A percentile compares a stretch with the other conserved stretches of the same genome.
These are phyloP conservation scores for Adrianichthys oophorus DNA, from an alignment of 2,797 vertebrate genomes.

Conservation along the genomic window DNA sequence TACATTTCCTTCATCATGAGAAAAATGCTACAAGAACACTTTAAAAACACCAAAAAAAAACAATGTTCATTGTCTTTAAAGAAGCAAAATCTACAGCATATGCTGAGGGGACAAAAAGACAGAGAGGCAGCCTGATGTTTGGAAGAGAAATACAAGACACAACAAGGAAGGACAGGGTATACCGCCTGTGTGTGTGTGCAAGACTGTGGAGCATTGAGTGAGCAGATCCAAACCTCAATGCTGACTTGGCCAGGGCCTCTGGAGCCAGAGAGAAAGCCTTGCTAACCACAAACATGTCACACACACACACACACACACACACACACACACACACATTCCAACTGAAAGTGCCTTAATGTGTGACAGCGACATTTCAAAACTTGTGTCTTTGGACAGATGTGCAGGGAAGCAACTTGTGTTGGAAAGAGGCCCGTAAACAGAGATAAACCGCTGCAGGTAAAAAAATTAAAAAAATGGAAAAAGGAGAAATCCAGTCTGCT, in stretches of 20 bases:
- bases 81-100: too few species aligned
- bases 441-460: conserved; percentile 18
- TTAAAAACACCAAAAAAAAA: too few species aligned
- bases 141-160: conserved; percentile 23
- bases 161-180: conserved; percentile 35
- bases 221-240: conserved; percentile 73
- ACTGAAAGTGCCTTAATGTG: conserved; percentile 62
- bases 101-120: conserved; percentile 13
- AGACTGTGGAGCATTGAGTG: conserved; percentile 41
- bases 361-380: conserved; percentile 71
- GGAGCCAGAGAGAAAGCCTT: conserved; percentile 77
- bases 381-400: conserved; percentile 56
- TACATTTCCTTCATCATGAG: too few species aligned
- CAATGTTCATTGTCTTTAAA: too few species aligned
- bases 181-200: conserved; percentile 20
- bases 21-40: too few species aligned
- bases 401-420: conserved; percentile 47
- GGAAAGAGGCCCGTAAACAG: conserved; percentile 27
- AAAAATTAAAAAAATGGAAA: conserved; percentile 26
- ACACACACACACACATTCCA: conserved; percentile 32
- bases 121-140: conserved; percentile 21
- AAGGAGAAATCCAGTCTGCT: conserved; percentile 27
- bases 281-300: conserved; percentile 65
- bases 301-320: conserved; percentile 29
- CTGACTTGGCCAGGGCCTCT: conserved; percentile 79